Base-by-base conservation (phyloP, 2,797 vertebrate species). In the Chrosomus eos region DNA sequence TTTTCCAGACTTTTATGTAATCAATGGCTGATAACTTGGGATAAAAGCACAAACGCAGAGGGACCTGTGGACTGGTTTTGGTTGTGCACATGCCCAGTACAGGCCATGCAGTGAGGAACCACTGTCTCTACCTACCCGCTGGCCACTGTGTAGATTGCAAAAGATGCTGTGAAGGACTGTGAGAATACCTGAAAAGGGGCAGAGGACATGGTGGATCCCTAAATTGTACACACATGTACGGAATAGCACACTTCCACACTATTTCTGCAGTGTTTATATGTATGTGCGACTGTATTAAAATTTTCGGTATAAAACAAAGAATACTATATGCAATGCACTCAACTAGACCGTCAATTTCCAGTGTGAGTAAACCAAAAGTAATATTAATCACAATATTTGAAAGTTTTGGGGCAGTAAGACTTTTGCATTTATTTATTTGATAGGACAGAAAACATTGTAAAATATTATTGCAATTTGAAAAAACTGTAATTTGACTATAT, bases 161-260 rank as follows among this genome's bases (percentile, higher is more conserved):
- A 96, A 91, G 92, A 95, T 91, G 96, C 96, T 90, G 93, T 95
- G 94, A 95, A 96, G 93, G 96, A 96, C 93, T 95, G 94, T 93
- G 95, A 95, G 94, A 95, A 95, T 89, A 96, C 95, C 96, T 97
- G 94, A 89, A 88, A 95, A 93, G 89, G 92, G 92, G 94, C 93
- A 95, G 89, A 95, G 92, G 91, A 94, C 90, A 94, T 89, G 90
- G 91, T 93, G 92, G 94, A 85, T 82, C 80, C 85, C 71, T 81
- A 33, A 64, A 18, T 28, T 75, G 51, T n/a, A 88, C 82, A 86
- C 84, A 64, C 28, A 28, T 87, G 40, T 66, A 19, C 23, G 66
- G 55, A 79, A 74, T 66, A 55, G 33, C 31, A 81, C 81, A 48
- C 75, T 23, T 55, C 21, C 60, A 76, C 79, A 75, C 64, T 40